Evolutionary conservation across 2,888 invertebrate genomes (phyloP), one percentile per base, ranked within the genome.

Genomic region (Luperina nickerlii): DNA sequence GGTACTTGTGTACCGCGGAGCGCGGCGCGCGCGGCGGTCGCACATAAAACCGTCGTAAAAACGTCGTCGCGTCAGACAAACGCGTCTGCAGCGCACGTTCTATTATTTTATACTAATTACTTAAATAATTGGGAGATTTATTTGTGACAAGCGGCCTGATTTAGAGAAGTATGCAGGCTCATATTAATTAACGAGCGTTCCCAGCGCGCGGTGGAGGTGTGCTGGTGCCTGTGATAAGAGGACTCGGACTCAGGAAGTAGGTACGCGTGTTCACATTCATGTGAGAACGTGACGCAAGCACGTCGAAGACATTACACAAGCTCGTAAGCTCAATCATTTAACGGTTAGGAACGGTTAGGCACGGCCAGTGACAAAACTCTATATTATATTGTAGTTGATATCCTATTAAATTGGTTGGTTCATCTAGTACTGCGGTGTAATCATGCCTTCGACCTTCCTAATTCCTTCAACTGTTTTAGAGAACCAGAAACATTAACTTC

Each of bases 81-180:
- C 27, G 71, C 65, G 13, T 13, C 51, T 38, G 38, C 32, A 38
- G 32, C 32, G 20, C 63, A 70, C 18, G 15, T 48, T 18, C 73
- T 82, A 68, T 66, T 81, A 71, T 76, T 63, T 74, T 38, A 71
- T 71, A 60, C 72, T 87, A 85, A 88, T 89, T 83, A 85, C 54
- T 75, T 48, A 75, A 78, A 81, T 83, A 78, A 85, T 79, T 85
- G 76, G 80, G 75, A 80, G 78, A 81, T 82, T 83, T 84, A 75
- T 69, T 83, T 63, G 48, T 74, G 77, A 87, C 89, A 80, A 42
- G 81, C 74, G 24, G 54, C 73, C 78, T 89, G 89, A 89, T 87
- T 89, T 84, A 88, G 78, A 38, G 78, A 70, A 32, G 27, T 38
- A 74, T 51, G 42, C 51, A 68, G 73, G 27, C 70, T 32, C 68